These are phyloP conservation scores for Sorex araneus DNA, from an alignment of 2,113 vertebrate genomes.

Conservation along the genomic window DNA sequence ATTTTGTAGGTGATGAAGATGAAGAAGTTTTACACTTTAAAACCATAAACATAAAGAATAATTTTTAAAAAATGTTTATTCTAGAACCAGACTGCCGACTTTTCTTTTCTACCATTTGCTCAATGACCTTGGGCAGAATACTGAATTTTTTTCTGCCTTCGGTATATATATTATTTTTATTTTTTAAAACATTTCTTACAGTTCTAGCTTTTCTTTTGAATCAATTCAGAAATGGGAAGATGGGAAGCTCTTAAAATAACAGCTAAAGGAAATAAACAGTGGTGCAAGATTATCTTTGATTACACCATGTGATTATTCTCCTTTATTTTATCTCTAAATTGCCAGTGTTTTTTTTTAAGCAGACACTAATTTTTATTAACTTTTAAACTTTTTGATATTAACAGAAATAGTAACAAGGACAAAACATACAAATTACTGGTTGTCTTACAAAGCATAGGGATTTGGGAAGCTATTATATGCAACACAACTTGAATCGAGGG, in stretches of 20 bases:
- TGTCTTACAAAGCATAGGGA: slow-evolving; percentile 57
- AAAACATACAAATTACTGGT: slow-evolving; percentile 68
- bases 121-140: neutral
- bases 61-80: neutral
- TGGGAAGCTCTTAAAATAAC: slow-evolving; percentile 61
- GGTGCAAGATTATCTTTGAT: slow-evolving; percentile 63
- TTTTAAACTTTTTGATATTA: slow-evolving; percentile 70
- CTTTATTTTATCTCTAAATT: slow-evolving; percentile 68
- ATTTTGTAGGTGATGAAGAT: too few species aligned
- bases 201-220: slow-evolving; percentile 45
- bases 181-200: slow-evolving; percentile 17
- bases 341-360: slow-evolving; percentile 66
- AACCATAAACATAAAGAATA: too few species aligned
- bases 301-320: slow-evolving; percentile 61
- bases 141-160: slow-evolving; percentile 32
- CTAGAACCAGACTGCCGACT: neutral
- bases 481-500: slow-evolving; percentile 16
- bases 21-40: too few species aligned
- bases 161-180: neutral
- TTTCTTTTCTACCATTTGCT: neutral
- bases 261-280: slow-evolving; percentile 61
- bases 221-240: slow-evolving; percentile 11
- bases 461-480: slow-evolving; percentile 47
- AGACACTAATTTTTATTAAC: slow-evolving; percentile 77
- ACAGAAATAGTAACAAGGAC: slow-evolving; percentile 71